A percentile compares a stretch with the other conserved stretches of the same genome.
These are phyloP conservation scores for Ivindomyrus marchei DNA, from an alignment of 2,113 vertebrate species.

Conservation along the genomic window DNA sequence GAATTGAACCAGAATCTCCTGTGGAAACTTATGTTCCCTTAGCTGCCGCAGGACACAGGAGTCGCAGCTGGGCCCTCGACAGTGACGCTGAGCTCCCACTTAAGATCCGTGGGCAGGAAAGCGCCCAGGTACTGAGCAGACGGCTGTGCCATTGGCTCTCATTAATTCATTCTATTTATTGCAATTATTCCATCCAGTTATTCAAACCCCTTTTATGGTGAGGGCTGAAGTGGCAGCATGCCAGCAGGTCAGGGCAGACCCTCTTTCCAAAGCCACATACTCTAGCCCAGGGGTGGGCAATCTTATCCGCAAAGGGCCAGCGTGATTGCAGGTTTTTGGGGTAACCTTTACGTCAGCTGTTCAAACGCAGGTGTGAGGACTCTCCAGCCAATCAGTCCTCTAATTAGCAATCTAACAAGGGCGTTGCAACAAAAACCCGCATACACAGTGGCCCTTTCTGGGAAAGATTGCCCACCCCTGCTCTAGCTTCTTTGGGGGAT, in stretches of 20 bases:
- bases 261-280: background rate
- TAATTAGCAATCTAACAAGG: too few relatives aligned
- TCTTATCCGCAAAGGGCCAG: too few relatives aligned
- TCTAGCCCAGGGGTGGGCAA: background rate
- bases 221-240: background rate
- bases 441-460: too few relatives aligned
- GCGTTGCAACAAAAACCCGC: too few relatives aligned
- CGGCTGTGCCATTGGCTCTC: background rate
- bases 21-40: background rate
- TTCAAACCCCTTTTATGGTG: background rate
- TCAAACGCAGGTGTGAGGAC: too few relatives aligned
- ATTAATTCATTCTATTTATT: background rate
- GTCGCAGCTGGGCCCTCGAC: background rate
- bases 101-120: too few relatives aligned
- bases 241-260: background rate
- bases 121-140: background rate
- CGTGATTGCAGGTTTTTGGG: too few relatives aligned
- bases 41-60: background rate
- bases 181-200: background rate
- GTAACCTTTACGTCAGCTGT: too few relatives aligned
- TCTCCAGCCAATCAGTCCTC: too few relatives aligned
- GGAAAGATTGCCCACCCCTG: too few relatives aligned
- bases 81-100: too few relatives aligned
- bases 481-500: too few relatives aligned
- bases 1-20: background rate